Percentiles rank a stretch among this genome's conserved stretches.
phyloP scores from a whole-genome alignment of 2,888 invertebrate genomes.

The Caenorhabditis sp. region DNA sequence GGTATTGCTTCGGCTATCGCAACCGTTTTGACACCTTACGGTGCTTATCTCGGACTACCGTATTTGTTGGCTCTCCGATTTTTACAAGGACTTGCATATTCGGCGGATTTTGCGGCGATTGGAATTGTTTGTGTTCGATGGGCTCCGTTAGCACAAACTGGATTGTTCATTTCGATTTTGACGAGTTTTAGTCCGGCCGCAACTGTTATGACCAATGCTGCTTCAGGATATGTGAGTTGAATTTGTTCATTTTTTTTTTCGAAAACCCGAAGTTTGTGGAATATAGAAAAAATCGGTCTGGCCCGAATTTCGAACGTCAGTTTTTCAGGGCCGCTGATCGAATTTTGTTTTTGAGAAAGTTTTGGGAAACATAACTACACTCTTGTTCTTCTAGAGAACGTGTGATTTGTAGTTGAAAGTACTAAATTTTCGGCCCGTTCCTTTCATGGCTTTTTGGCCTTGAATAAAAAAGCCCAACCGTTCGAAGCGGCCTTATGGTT shows the following conservation, averaged over 20 bases:
- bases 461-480: too few species aligned
- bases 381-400: too few species aligned
- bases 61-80: conserved; percentile 45
- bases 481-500: too few species aligned
- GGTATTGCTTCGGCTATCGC: conserved; percentile 47
- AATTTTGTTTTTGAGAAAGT: too few species aligned
- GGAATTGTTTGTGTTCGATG: conserved; percentile 59
- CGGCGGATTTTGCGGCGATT: conserved; percentile 58
- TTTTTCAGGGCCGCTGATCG: too few species aligned
- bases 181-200: conserved; percentile 64
- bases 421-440: too few species aligned
- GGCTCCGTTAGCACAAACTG: conserved; percentile 63
- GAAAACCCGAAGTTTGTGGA: too few species aligned
- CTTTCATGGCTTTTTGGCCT: too few species aligned
- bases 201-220: conserved; percentile 58
- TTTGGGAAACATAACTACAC: too few species aligned
- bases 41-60: conserved; percentile 39
- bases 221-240: conserved; percentile 56
- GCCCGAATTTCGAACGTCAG: too few species aligned
- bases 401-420: too few species aligned
- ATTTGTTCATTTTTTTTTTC: background rate
- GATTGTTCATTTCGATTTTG: conserved; percentile 60
- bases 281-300: too few species aligned
- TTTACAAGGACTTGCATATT: conserved; percentile 54
- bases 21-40: conserved; percentile 45